phyloP scores from a whole-genome alignment of 2,888 invertebrate species.

The Aphidoletes aphidimyza region DNA sequence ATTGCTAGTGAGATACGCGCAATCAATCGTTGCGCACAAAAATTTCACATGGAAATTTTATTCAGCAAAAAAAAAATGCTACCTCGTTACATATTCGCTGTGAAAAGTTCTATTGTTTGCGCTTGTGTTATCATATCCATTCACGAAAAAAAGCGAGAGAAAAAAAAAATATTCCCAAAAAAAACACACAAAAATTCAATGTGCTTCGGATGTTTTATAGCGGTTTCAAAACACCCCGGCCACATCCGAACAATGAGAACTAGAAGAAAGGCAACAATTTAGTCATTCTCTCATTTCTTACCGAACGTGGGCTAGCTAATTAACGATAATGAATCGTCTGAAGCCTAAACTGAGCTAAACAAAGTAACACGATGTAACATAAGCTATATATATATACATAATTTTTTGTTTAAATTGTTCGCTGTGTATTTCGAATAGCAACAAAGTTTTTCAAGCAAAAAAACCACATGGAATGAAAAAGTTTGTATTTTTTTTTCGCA shows the following conservation, averaged over 20 bases:
- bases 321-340: slow-evolving; percentile 32
- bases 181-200: neutral
- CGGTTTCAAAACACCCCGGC: neutral
- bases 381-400: neutral
- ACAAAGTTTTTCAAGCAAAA: neutral
- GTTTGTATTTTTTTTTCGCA: no score
- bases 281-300: neutral
- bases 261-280: neutral
- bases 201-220: neutral
- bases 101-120: neutral
- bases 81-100: neutral
- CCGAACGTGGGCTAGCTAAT: slow-evolving; percentile 40
- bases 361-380: neutral
- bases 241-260: neutral
- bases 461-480: no score
- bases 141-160: no score
- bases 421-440: neutral
- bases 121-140: neutral
- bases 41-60: no score
- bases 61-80: neutral
- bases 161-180: no score
- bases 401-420: neutral
- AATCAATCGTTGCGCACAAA: no score
- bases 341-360: neutral
- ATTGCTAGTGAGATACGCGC: no score